Base-by-base conservation (phyloP, 2,113 vertebrate genomes). In the Nothoprocta perdicaria region DNA sequence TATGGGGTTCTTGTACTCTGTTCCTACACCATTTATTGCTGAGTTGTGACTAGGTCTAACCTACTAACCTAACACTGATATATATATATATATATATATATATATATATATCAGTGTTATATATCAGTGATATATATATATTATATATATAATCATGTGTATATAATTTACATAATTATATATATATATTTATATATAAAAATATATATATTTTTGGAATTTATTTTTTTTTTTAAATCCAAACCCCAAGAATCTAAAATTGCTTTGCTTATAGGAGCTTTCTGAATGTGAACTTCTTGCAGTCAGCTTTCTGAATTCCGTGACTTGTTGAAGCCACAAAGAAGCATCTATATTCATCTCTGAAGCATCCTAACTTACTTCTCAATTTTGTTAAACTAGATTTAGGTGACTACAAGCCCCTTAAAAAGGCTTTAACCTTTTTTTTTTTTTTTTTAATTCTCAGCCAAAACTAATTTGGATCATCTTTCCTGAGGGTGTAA, bases 381-480 rank as follows among this genome's bases (percentile, higher is more conserved):
- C 9, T 52, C 33, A 84, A 78, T 92, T 63, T 52, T 57, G 41
- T 31, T 86, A 35, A 57, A 61, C 67, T 22, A 65, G 55, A 86
- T 88, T 65, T 84, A 84, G 74, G 69, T 7, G 22, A n/a, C 26
- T 81, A 38, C 52, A 79, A 40, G 62, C 40, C 58, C 75, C 10
- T 71, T 57, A 62, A 74, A 1, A 1, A 78, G 80, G 58, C 61
- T 89, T 71, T 80, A 83, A 55, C 43, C 61, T 76, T 24, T 65
- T 1, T 15, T 52, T n/a, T n/a, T n/a, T n/a, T 21, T 48, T 80
- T 88, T 80, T 55, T 9, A 53, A 10, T 80, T 95, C 52, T 86
- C 62, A 92, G 46, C 22, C 80, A 65, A 88, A 86, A 22, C 71
- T 88, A 23, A 68, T 82, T 88, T 89, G 43, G 46, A 24, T 92